Evolutionary conservation across 2,888 invertebrate genomes (phyloP).

Genomic region (Spisula subtruncata): DNA sequence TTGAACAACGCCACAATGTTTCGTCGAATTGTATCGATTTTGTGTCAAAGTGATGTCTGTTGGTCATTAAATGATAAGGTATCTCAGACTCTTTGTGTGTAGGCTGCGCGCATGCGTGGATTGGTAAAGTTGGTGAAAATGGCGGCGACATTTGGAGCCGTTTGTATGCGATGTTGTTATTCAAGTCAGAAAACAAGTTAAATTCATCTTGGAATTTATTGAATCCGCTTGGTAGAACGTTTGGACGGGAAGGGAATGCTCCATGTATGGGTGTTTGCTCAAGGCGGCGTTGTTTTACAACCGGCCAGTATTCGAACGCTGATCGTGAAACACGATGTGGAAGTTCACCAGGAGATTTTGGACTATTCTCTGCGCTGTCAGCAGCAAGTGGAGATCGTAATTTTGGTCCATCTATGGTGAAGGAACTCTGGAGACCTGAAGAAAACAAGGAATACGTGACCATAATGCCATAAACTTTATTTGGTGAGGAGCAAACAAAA

Average conservation of each 20-base stretch:
- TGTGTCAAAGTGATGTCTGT: conserved; percentile 10
- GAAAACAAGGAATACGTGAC: neutral
- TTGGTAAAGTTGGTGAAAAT: conserved; percentile 35
- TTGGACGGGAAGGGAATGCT: conserved; percentile 37
- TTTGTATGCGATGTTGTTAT: conserved; percentile 23
- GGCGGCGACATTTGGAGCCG: conserved; percentile 21
- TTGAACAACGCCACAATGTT: neutral
- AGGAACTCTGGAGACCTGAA: neutral
- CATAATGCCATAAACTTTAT: too few species aligned
- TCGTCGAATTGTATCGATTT: conserved; percentile 10
- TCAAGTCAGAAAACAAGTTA: conserved; percentile 1
- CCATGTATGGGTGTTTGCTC: conserved; percentile 31
- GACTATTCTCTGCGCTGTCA: conserved; percentile 42
- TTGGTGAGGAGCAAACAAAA: too few species aligned
- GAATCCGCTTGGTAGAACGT: conserved; percentile 19
- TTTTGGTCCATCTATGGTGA: neutral
- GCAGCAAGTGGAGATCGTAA: conserved; percentile 43
- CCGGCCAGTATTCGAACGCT: conserved; percentile 60
- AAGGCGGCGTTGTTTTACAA: conserved; percentile 48
- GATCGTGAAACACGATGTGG: conserved; percentile 31
- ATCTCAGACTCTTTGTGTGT: conserved; percentile 1
- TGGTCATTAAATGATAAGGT: neutral
- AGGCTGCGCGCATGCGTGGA: conserved; percentile 17
- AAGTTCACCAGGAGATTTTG: conserved; percentile 31
- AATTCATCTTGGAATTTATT: conserved; percentile 18